Evolutionary conservation across 2,888 invertebrate species (phyloP).

Genomic region (Drosophila multiciliata): DNA sequence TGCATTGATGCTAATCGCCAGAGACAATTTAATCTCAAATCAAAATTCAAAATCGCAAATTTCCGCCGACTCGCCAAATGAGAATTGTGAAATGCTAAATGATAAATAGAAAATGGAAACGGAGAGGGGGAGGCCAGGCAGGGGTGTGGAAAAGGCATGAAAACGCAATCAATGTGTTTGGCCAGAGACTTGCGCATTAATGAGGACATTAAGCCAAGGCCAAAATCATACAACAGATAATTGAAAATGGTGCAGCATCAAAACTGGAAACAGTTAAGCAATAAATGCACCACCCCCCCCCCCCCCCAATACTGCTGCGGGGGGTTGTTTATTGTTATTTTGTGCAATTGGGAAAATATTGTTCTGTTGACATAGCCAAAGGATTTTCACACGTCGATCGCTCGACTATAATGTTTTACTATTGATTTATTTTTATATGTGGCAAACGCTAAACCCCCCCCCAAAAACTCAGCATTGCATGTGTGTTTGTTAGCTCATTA

Average conservation of each 20-base stretch:
- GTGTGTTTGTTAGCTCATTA: constrained; percentile 57
- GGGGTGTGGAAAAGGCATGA: constrained; percentile 27
- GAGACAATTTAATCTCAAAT: constrained; percentile 81
- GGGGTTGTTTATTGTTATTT: constrained; percentile 54
- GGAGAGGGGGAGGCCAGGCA: neutral
- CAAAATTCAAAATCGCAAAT: constrained; percentile 80
- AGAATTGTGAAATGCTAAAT: constrained; percentile 50
- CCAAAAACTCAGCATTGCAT: neutral
- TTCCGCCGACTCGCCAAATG: constrained; percentile 61
- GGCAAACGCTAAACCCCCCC: constrained; percentile 4
- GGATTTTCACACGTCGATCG: constrained; percentile 75
- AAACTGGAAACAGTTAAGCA: constrained; percentile 16
- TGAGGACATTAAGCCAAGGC: constrained; percentile 53
- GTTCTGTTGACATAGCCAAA: constrained; percentile 65
- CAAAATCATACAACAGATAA: constrained; percentile 24
- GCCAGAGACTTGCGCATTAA: constrained; percentile 52
- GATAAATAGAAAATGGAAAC: constrained; percentile 37
- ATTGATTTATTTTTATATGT: constrained; percentile 66
- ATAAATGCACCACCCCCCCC: neutral
- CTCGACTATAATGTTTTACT: constrained; percentile 56
- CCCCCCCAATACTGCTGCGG: constrained; percentile 1
- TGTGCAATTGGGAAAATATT: constrained; percentile 59
- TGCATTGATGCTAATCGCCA: constrained; percentile 74
- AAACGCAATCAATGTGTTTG: constrained; percentile 56
- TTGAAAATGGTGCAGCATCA: constrained; percentile 13